phyloP scores from a whole-genome alignment of 2,797 vertebrate genomes.

The Pogoniulus pusillus region DNA sequence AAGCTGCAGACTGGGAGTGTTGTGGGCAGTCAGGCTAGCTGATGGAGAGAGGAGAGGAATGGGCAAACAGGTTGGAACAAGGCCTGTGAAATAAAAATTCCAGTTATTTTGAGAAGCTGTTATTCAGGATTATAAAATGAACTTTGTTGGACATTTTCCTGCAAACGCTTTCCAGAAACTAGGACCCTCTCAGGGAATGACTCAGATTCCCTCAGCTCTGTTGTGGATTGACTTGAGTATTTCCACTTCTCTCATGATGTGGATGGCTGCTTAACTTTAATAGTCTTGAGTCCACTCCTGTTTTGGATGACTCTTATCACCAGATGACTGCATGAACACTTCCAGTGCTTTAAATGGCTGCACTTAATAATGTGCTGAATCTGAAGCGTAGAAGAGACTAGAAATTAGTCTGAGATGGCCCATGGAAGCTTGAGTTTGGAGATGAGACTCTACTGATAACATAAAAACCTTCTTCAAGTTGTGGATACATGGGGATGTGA shows the following conservation, averaged over 20 bases:
- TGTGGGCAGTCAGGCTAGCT: constrained; percentile 5
- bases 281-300: background rate
- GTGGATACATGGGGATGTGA: background rate
- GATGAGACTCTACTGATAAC: background rate
- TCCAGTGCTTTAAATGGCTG: background rate
- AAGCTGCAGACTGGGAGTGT: background rate
- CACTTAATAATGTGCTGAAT: background rate
- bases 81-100: background rate
- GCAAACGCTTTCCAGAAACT: constrained; percentile 2
- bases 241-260: background rate
- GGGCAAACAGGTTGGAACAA: background rate
- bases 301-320: background rate
- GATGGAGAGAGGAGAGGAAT: background rate
- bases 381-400: background rate
- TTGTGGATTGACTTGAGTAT: background rate
- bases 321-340: background rate
- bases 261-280: background rate
- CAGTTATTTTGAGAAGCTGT: constrained; percentile 7
- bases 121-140: background rate
- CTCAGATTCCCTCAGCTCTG: background rate
- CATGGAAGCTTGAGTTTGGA: background rate
- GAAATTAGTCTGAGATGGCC: background rate
- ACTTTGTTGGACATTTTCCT: constrained; percentile 18
- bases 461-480: background rate
- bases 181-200: background rate